A percentile compares a stretch with the other conserved stretches of the same genome.
phyloP scores from a whole-genome alignment of 2,888 invertebrate genomes.

The Habroteleia sp. region DNA sequence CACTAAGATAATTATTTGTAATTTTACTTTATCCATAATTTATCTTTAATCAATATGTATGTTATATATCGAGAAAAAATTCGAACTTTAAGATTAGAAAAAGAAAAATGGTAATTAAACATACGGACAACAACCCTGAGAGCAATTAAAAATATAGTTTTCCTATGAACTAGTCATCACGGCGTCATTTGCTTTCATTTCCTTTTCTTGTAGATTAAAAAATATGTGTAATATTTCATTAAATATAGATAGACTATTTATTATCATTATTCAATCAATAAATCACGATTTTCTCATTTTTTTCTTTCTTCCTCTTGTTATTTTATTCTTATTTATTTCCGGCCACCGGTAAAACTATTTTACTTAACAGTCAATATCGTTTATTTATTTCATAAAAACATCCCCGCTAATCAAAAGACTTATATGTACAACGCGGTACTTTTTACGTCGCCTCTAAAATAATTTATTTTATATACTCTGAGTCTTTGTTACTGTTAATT shows the following conservation, averaged over 20 bases:
- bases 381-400: slow-evolving; percentile 61
- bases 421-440: slow-evolving; percentile 71
- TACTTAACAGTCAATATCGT: slow-evolving; percentile 64
- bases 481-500: slow-evolving; percentile 72
- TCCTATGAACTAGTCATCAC: slow-evolving; percentile 75
- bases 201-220: slow-evolving; percentile 72
- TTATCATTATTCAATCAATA: slow-evolving; percentile 72
- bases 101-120: slow-evolving; percentile 66
- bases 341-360: slow-evolving; percentile 62
- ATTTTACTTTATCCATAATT: slow-evolving; percentile 14
- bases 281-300: slow-evolving; percentile 50
- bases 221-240: slow-evolving; percentile 78
- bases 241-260: slow-evolving; percentile 77
- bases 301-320: slow-evolving; percentile 37
- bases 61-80: slow-evolving; percentile 27
- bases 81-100: slow-evolving; percentile 48
- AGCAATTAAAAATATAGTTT: slow-evolving; percentile 72
- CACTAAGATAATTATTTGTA: slow-evolving; percentile 47
- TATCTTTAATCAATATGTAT: slow-evolving; percentile 9
- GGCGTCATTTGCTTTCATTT: slow-evolving; percentile 69
- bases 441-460: slow-evolving; percentile 63
- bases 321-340: slow-evolving; percentile 54
- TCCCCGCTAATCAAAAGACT: slow-evolving; percentile 65
- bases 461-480: slow-evolving; percentile 71
- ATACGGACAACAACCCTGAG: slow-evolving; percentile 76